These are phyloP conservation scores for Drosophila colorata DNA, from an alignment of 2,888 invertebrate species.

Conservation along the genomic window DNA sequence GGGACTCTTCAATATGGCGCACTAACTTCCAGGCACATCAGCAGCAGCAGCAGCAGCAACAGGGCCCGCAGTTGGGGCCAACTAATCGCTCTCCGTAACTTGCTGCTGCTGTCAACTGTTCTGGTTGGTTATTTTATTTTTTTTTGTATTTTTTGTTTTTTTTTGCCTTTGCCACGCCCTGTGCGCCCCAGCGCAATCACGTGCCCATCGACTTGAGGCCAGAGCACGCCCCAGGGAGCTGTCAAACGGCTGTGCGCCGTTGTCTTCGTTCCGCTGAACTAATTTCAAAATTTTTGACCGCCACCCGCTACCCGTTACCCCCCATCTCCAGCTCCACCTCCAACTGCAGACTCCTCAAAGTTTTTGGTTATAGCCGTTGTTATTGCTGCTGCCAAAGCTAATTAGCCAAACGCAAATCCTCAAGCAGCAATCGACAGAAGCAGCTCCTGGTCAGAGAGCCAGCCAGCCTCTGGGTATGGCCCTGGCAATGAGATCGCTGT, in stretches of 20 bases:
- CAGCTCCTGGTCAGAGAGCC: background rate
- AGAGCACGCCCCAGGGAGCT: conserved; percentile 78
- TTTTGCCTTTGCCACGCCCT: conserved; percentile 55
- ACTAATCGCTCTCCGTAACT: conserved; percentile 48
- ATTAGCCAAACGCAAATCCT: conserved; percentile 68
- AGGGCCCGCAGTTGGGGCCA: conserved; percentile 18
- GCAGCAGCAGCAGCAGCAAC: conserved; percentile 14
- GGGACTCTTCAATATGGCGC: conserved; percentile 21
- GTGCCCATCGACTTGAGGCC: conserved; percentile 77
- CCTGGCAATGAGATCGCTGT: conserved; percentile 39
- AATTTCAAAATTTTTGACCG: conserved; percentile 59
- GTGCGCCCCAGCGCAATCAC: conserved; percentile 66
- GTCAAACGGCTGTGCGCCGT: conserved; percentile 65
- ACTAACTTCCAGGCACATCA: conserved; percentile 29
- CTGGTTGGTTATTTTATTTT: conserved; percentile 24
- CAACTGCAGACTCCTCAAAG: conserved; percentile 21
- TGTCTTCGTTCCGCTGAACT: conserved; percentile 47
- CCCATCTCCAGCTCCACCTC: background rate
- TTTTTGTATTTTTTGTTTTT: conserved; percentile 33
- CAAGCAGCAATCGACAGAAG: conserved; percentile 7
- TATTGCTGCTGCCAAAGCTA: conserved; percentile 64
- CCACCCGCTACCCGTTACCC: background rate
- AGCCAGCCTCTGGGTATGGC: conserved; percentile 7
- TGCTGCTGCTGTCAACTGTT: conserved; percentile 51
- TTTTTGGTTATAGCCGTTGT: conserved; percentile 49